Percentiles rank a stretch among this genome's conserved stretches.
Conservation (phyloP, 2,797 vertebrate species). For the Gadopsis marmoratus region DNA sequence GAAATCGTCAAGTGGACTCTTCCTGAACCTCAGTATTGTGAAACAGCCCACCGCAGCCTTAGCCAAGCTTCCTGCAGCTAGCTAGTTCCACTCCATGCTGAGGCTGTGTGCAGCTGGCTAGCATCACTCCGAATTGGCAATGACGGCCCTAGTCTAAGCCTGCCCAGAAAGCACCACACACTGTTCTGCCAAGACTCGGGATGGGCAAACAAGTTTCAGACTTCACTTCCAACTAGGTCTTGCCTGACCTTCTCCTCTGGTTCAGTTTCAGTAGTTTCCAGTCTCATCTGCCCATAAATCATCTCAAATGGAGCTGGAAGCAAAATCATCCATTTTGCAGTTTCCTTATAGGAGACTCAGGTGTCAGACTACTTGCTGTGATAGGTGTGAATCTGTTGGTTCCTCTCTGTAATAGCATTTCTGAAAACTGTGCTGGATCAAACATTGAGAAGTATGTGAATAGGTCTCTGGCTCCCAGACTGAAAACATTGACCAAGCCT, state of each 20-base stretch:
- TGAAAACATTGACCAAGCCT: constrained; percentile 28
- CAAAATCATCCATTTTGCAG: background rate
- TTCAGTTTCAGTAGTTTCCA: constrained; percentile 6
- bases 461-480: constrained; percentile 17
- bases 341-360: background rate
- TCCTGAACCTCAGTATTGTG: constrained; percentile 51
- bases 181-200: constrained; percentile 30
- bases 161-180: constrained; percentile 22
- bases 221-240: background rate
- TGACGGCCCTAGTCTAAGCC: constrained; percentile 48
- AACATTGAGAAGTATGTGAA: constrained; percentile 25
- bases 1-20: constrained; percentile 43
- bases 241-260: constrained; percentile 13
- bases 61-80: constrained; percentile 48
- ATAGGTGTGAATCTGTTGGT: background rate
- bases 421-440: background rate
- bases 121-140: constrained; percentile 61
- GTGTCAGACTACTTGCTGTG: background rate
- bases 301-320: constrained; percentile 1
- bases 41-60: constrained; percentile 27
- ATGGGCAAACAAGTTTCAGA: constrained; percentile 22
- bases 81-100: constrained; percentile 50
- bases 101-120: constrained; percentile 65
- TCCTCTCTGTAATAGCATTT: background rate
- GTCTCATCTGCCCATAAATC: constrained; percentile 13